Percentiles rank a stretch among this genome's conserved stretches.
Conservation (phyloP, 2,797 vertebrate species). For the Rhinella marina region DNA sequence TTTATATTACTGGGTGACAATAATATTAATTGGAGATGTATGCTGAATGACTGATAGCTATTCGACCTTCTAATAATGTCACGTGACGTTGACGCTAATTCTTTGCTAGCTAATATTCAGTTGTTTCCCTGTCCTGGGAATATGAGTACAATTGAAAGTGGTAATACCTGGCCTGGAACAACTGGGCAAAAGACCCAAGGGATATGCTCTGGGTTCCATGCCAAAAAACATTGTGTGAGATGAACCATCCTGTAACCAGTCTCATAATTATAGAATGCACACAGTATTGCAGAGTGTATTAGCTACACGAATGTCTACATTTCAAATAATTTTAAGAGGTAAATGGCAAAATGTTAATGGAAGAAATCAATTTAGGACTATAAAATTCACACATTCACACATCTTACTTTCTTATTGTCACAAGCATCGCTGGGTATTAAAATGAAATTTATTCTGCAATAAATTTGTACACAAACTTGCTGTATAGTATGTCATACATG, state of each 20-base stretch:
- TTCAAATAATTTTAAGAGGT: background rate
- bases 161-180: background rate
- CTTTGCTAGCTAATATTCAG: too few relatives aligned
- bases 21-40: too few relatives aligned
- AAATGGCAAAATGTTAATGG: background rate
- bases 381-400: constrained; percentile 4
- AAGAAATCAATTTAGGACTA: background rate
- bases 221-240: background rate
- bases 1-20: too few relatives aligned
- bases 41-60: too few relatives aligned
- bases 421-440: constrained; percentile 13
- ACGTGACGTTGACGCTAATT: too few relatives aligned
- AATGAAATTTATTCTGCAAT: background rate
- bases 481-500: constrained; percentile 9
- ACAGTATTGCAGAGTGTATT: background rate
- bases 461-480: constrained; percentile 8
- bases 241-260: too few relatives aligned
- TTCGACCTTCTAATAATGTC: too few relatives aligned
- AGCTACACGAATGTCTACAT: background rate
- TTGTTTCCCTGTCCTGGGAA: too few relatives aligned
- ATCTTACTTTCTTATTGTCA: background rate
- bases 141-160: background rate
- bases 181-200: too few relatives aligned
- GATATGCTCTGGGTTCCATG: background rate
- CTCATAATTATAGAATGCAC: background rate